Evolutionary conservation across 2,888 invertebrate species (phyloP), one percentile per base, ranked within the genome.

Genomic region (Heliconius erato): DNA sequence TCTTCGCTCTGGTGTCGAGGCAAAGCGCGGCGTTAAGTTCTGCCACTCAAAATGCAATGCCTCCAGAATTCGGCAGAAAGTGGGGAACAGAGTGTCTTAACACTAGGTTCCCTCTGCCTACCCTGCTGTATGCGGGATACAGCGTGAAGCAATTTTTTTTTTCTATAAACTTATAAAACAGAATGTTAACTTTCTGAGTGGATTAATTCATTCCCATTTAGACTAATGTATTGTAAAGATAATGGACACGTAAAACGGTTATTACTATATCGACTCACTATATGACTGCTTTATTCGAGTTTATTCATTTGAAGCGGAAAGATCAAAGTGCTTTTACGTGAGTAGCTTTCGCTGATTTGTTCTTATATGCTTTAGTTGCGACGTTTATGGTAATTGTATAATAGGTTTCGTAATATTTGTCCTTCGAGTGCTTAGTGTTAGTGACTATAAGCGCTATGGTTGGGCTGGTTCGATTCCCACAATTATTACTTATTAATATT

Each of bases 271-370:
- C 81, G 74, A 68, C 79, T 81, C 63, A 77, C 79, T 83, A 78
- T 84, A 79, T 74, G 81, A 81, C 79, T 85, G 79, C 79, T 83
- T 85, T 83, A 83, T 82, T 78, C 81, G 28, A 74, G 71, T 71
- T 74, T 82, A 69, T 71, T 84, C 83, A 79, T 74, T 79, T 63
- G 74, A 68, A 80, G 76, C 54, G 65, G 68, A 79, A 81, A 79
- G 80, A 84, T 84, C 77, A 74, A 82, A 81, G 79, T 40, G 74
- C 74, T 81, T 26, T 77, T 77, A 77, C 69, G 65, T 69, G 76
- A 81, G 59, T 69, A 54, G 79, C 54, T 69, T 69, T 71, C 65
- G 32, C 35, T 4, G 72, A 74, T 74, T 74, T 65, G 65, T 79
- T 72, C 79, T 72, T 63, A 59, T 72, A 32, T 79, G 68, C 59